Base-by-base conservation (phyloP, 2,797 vertebrate species). In the Gallinago stenura region DNA sequence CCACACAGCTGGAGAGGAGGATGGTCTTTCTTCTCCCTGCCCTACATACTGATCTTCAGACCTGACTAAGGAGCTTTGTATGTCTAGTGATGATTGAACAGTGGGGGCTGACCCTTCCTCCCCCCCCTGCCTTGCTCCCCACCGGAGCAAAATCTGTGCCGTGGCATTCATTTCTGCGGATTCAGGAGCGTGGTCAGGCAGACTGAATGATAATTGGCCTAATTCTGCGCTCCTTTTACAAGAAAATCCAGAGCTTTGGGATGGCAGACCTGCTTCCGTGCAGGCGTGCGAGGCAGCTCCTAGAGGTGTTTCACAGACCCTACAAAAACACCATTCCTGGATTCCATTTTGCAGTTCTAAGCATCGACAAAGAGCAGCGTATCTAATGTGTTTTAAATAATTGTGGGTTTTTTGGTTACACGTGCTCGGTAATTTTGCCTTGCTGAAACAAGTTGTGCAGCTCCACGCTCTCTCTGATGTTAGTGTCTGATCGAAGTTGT, bases 31-130 rank as follows among this genome's bases (percentile, higher is more conserved):
- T 93, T 58, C 41, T 66, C 77, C 88, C 83, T 96, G 94, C 91
- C 95, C 94, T 95, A 75, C 93, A 80, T 50, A 19, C 31, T 26
- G 83, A 45, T 90, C 85, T 93, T 30, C 88, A 87, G 93, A 17
- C 45, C 91, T 94, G 60, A 0, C 85, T 90, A 87, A 95, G 94
- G 91, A 96, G 96, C 95, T 95, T 73, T 91, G 87, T 41, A 6
- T n/a, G 81, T 91, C 89, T 82, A 6, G 61, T 21, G 84, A 17
- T 83, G 93, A 61, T 61, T 56, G 95, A 90, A 65, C 48, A 9
- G 37, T 12, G 66, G 86, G 89, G 73, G 60, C 78, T 41, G 31
- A 53, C 46, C 69, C 89, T 83, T 45, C 58, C 25, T 51, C 21
- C 61, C 62, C 22, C 22, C 46, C 3, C 33, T 35, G 0, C 64